phyloP scores from a whole-genome alignment of 2,113 vertebrate species.

The Microtus oregoni region DNA sequence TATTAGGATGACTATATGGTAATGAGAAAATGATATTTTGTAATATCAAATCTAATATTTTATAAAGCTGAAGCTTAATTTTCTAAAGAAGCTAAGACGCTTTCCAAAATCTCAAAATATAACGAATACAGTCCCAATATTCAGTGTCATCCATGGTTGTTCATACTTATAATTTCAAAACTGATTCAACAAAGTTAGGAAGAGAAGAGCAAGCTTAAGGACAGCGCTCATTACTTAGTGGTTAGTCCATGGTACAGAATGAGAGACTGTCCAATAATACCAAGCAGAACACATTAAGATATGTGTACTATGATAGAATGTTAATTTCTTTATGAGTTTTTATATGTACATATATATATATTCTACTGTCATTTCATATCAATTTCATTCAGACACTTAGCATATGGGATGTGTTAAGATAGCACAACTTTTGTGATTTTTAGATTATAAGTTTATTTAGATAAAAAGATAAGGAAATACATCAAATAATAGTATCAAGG shows the following conservation, averaged over 20 bases:
- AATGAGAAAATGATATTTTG: background rate
- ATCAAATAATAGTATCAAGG: background rate
- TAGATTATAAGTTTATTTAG: background rate
- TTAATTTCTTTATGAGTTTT: background rate
- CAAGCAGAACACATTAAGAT: background rate
- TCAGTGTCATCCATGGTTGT: background rate
- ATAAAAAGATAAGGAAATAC: background rate
- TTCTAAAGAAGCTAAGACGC: background rate
- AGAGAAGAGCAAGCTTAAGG: background rate
- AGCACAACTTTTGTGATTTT: rapidly evolving
- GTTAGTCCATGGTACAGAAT: background rate
- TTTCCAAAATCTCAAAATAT: background rate
- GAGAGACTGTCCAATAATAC: background rate
- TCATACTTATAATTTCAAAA: background rate
- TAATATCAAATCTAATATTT: background rate
- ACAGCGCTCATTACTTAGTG: background rate
- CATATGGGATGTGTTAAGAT: background rate
- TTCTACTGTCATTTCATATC: background rate
- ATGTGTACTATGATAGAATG: background rate
- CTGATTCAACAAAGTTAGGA: background rate
- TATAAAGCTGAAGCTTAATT: background rate
- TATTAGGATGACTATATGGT: background rate
- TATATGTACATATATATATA: background rate
- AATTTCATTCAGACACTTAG: background rate
- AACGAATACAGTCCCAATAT: background rate